Conservation (phyloP, 2,888 invertebrate genomes). For the Cataglyphis rosenhaueri region DNA sequence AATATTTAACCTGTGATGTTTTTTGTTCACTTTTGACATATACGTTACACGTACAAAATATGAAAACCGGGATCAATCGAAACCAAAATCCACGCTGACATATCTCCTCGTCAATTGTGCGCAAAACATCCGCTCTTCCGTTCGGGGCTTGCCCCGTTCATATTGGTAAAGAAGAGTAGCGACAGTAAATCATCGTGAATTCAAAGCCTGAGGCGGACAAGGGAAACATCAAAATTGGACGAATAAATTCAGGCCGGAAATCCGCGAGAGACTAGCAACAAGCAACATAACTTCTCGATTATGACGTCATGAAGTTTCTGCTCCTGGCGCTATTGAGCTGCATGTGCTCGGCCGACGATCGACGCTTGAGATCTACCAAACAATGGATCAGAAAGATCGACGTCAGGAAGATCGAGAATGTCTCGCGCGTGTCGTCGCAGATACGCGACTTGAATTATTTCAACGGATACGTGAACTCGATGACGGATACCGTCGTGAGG, state of each 20-base stretch:
- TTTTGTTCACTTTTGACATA: conserved; percentile 14
- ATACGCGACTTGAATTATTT: not conserved
- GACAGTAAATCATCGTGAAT: conserved; percentile 49
- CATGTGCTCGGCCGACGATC: conserved; percentile 73
- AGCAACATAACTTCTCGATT: conserved; percentile 55
- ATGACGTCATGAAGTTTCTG: conserved; percentile 81
- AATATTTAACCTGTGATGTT: conserved; percentile 1
- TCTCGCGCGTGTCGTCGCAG: not conserved
- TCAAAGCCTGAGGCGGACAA: conserved; percentile 39
- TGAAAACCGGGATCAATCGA: conserved; percentile 39
- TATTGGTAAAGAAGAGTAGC: conserved; percentile 27
- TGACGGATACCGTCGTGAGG: not conserved
- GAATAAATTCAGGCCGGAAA: not conserved
- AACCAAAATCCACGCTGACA: not conserved
- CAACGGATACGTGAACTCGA: not conserved
- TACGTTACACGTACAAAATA: conserved; percentile 25
- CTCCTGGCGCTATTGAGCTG: conserved; percentile 73
- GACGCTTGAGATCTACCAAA: conserved; percentile 50
- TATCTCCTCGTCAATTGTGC: conserved; percentile 35
- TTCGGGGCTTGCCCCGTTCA: not conserved
- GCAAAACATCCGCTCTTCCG: conserved; percentile 24
- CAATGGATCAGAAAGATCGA: conserved; percentile 45
- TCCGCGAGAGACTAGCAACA: conserved; percentile 14
- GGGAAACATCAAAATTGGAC: not conserved
- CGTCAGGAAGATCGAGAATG: conserved; percentile 32